Conservation (phyloP, 92 coral and sea anemone species). For the Meandrina meandrites region DNA sequence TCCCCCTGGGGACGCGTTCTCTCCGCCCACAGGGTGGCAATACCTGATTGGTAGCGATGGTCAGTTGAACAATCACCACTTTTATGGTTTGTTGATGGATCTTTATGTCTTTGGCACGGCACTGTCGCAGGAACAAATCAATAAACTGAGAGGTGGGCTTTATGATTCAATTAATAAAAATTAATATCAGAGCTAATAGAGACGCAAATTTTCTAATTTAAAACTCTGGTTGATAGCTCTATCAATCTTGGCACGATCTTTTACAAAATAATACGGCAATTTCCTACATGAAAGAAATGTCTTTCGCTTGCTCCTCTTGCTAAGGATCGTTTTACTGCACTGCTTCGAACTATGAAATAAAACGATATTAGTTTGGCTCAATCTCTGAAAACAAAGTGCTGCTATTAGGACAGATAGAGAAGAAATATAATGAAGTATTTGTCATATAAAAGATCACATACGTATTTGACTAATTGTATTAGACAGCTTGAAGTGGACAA, state of each 20-base stretch:
- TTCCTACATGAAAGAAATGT: no score
- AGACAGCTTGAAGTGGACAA: no score
- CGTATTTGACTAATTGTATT: no score
- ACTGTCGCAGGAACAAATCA: slow-evolving; percentile 16
- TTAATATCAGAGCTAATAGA: background rate
- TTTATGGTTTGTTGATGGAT: slow-evolving; percentile 37
- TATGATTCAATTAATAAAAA: background rate
- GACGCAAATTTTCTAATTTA: background rate
- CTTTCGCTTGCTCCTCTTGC: no score
- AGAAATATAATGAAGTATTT: no score
- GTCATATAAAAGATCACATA: no score
- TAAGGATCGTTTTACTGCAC: no score
- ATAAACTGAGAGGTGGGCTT: slow-evolving; percentile 12
- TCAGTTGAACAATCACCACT: background rate
- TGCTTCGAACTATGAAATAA: no score
- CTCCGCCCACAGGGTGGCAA: background rate
- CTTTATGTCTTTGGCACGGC: slow-evolving; percentile 34
- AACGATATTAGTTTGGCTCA: no score
- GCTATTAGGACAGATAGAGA: background rate
- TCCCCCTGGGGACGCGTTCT: background rate
- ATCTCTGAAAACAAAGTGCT: background rate
- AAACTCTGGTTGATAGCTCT: no score
- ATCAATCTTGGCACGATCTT: no score
- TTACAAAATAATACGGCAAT: no score
- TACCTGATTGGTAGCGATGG: slow-evolving; percentile 23